phyloP scores from a whole-genome alignment of 2,888 invertebrate species.

The Brenthis daphne region DNA sequence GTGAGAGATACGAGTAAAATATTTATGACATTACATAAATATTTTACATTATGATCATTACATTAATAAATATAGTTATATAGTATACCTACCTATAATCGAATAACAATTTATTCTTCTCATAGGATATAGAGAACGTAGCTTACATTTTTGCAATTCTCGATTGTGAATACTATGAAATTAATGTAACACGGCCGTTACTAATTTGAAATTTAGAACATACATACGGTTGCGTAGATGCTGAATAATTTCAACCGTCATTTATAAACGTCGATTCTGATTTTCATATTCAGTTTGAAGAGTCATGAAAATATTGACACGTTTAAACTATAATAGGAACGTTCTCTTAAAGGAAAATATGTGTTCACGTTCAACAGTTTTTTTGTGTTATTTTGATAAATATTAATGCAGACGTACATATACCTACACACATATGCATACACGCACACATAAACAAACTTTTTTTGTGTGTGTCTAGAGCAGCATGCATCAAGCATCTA shows the following conservation, averaged over 20 bases:
- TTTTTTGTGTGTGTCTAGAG: no score
- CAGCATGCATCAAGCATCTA: no score
- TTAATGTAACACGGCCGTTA: constrained; percentile 68
- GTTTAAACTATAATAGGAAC: constrained; percentile 39
- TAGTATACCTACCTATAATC: no score
- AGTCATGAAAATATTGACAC: constrained; percentile 41
- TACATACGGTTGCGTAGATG: constrained; percentile 58
- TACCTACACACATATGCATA: no score
- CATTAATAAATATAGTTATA: no score
- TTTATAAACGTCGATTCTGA: constrained; percentile 60
- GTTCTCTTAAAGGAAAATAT: constrained; percentile 10
- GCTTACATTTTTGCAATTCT: constrained; percentile 41
- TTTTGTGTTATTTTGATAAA: no score
- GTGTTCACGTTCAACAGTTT: background rate
- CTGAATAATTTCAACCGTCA: constrained; percentile 59
- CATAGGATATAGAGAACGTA: background rate
- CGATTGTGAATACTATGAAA: constrained; percentile 51
- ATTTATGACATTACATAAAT: no score
- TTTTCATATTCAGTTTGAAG: constrained; percentile 67
- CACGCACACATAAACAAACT: no score
- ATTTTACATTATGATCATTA: no score
- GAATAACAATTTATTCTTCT: no score
- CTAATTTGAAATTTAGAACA: constrained; percentile 72
- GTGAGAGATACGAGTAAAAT: no score
- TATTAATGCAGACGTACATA: no score